Conservation (phyloP, 2,888 invertebrate species). For the Tenthredo scrophulariae region DNA sequence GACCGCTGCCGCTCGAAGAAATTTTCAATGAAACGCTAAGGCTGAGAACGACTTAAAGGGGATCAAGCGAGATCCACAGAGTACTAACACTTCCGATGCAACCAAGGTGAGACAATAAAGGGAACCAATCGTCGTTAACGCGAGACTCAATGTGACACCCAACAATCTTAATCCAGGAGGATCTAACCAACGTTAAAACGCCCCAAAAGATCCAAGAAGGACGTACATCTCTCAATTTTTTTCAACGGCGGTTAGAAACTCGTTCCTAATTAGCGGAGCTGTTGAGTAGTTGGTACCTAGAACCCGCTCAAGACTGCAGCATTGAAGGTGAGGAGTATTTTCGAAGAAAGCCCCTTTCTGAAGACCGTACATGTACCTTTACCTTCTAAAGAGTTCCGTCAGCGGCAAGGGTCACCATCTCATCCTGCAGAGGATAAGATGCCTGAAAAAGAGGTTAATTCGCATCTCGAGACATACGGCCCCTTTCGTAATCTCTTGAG, state of each 20-base stretch:
- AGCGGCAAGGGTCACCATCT: constrained; percentile 4
- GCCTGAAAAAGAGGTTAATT: constrained; percentile 47
- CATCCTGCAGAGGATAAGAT: constrained; percentile 27
- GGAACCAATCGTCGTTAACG: constrained; percentile 33
- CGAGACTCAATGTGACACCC: constrained; percentile 2
- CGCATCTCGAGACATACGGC: constrained; percentile 30
- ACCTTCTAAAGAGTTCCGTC: background rate
- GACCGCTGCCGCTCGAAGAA: background rate
- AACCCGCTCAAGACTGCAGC: background rate
- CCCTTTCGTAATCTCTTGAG: constrained; percentile 32
- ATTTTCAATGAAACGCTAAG: background rate
- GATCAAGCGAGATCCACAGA: background rate
- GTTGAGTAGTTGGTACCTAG: background rate
- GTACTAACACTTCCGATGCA: constrained; percentile 7
- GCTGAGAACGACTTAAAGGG: background rate
- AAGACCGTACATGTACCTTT: background rate
- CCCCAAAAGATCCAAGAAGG: background rate
- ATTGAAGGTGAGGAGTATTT: background rate
- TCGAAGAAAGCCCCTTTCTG: background rate
- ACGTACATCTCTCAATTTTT: background rate
- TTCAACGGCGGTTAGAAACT: background rate
- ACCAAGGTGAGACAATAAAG: background rate
- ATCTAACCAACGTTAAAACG: constrained; percentile 7
- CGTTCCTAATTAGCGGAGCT: constrained; percentile 25
- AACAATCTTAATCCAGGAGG: background rate